phyloP scores from a whole-genome alignment of 2,797 vertebrate genomes.

The Myotis daubentonii region DNA sequence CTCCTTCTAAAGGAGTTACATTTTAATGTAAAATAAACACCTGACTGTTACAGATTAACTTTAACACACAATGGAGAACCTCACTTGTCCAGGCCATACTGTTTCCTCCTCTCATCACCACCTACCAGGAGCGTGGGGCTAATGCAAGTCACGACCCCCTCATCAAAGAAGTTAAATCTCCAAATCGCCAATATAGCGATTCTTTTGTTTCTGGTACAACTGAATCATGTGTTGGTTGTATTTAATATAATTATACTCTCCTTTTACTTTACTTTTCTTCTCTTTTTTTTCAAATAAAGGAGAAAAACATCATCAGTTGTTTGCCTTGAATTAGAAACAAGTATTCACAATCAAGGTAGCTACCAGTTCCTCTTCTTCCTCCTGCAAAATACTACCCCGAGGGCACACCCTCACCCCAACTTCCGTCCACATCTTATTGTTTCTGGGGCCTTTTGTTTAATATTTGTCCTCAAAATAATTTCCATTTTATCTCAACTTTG shows the following conservation, averaged over 20 bases:
- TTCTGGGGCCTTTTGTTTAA: background rate
- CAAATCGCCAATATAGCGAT: background rate
- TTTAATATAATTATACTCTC: background rate
- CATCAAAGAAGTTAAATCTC: background rate
- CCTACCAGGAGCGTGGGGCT: background rate
- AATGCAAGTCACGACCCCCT: background rate
- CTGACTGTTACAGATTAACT: background rate
- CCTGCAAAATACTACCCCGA: background rate
- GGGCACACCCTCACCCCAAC: background rate
- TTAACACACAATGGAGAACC: background rate
- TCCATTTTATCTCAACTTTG: background rate
- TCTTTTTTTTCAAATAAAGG: background rate
- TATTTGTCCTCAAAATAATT: background rate
- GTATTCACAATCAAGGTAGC: background rate
- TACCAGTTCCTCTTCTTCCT: background rate
- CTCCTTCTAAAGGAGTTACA: background rate
- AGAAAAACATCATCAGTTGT: background rate
- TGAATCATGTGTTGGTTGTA: background rate
- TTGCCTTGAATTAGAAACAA: conserved; percentile 7
- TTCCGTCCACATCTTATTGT: background rate
- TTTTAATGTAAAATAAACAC: background rate
- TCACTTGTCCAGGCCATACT: background rate
- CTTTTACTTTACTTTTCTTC: too few relatives aligned
- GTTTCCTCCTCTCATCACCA: background rate
- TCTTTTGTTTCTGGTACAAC: conserved; percentile 44